Evolutionary conservation across 1,140 invertebrate species (phyloP), one percentile per base, ranked within the genome.

Genomic region (Drosophila funebris): DNA sequence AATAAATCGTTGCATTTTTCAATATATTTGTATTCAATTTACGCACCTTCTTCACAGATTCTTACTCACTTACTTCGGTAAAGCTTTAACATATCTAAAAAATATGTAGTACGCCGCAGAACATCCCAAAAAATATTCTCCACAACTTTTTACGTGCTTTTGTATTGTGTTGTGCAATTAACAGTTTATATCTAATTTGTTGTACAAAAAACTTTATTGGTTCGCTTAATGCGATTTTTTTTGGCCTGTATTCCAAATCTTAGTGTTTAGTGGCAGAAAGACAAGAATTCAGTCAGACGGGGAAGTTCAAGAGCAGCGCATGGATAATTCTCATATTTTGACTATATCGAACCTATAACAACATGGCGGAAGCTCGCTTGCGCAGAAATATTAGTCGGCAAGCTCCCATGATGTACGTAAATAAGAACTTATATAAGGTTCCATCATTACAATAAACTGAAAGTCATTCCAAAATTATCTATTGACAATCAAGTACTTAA

Each of bases 321-420:
- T 88, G 83, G 71, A 73, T 62, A 63, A 24, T n/a, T 14, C 0
- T 29, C 8, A 52, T 6, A 7, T 31, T 27, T 33, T 41, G 37
- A 13, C 50, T 37, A 13, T 39, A 53, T 44, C 11, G 11, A 48
- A 62, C 7, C 3, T 27, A 14, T 37, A 39, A 39, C 8, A 67
- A 56, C 60, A 91, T 91, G 90, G 82, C 85, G 14, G 90, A 91
- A 68, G 66, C 90, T 20, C 80, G 89, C 3, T 73, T 91, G 53
- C 79, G 89, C 50, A 66, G 82, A 56, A 91, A 91, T 56, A 82
- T 90, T 31, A 91, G 82, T 63, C 84, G 89, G 20, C 81, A 90
- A 70, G 41, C 72, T 52, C 89, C 89, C 41, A 67, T 64, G 56
- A 80, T 91, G 90, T 91, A 90, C 79, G 90, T 73, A 70, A 72